A percentile compares a stretch with the other conserved stretches of the same genome.
Evolutionary conservation across 2,113 vertebrate genomes (phyloP).

Genomic region (Ctenomys sociabilis): DNA sequence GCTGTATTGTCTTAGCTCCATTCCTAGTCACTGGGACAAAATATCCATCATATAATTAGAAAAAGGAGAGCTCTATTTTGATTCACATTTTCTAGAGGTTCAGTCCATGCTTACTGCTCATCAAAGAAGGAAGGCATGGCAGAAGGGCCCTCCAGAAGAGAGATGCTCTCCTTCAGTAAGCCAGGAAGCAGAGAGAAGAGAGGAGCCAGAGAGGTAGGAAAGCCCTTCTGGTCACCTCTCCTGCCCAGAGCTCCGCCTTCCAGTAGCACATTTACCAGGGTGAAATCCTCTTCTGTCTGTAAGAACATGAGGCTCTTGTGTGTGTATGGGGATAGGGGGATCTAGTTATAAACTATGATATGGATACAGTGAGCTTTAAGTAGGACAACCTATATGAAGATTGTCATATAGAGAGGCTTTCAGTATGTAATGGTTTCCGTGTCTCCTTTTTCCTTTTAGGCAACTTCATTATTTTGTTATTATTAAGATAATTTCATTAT

Average conservation of each 20-base stretch:
- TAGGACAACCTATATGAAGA: background rate
- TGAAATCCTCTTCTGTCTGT: background rate
- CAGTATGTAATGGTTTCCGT: accelerated
- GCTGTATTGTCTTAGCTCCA: background rate
- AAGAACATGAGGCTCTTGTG: background rate
- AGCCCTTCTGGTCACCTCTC: background rate
- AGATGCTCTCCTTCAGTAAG: background rate
- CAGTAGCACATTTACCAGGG: background rate
- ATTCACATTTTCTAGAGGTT: background rate
- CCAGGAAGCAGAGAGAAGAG: background rate
- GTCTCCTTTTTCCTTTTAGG: too few species aligned
- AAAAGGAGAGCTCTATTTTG: background rate
- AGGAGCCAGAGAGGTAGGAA: background rate
- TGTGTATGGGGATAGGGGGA: too few species aligned
- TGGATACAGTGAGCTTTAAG: background rate
- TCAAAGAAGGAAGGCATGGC: background rate
- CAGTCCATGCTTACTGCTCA: background rate
- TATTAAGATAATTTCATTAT: background rate
- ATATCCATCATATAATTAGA: background rate
- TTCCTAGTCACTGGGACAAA: background rate
- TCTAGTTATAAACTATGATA: background rate
- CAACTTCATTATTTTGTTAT: background rate
- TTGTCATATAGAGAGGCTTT: background rate
- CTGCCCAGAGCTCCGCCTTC: background rate
- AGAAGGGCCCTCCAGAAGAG: background rate